Percentiles rank a stretch among this genome's conserved stretches.
Conservation (phyloP, 2,797 vertebrate species). For the Gobionotothen gibberifrons region DNA sequence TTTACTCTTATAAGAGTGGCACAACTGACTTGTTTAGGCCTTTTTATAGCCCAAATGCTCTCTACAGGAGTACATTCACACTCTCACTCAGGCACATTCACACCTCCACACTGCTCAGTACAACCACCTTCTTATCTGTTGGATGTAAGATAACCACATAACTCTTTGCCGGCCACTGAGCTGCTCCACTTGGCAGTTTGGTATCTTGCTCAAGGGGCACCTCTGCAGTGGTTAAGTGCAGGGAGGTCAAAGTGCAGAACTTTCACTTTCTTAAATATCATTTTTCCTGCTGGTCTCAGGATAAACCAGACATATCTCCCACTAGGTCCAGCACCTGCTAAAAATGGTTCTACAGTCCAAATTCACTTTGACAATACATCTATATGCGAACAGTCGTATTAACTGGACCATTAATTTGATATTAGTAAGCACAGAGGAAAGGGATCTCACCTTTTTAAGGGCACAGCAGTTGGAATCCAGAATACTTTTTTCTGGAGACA, state of each 20-base stretch:
- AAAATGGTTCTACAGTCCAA: not conserved
- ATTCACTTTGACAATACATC: not conserved
- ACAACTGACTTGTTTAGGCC: not conserved
- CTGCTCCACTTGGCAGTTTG: constrained; percentile 2
- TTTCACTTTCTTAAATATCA: constrained; percentile 3
- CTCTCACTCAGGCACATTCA: constrained; percentile 7
- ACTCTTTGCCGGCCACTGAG: constrained; percentile 17
- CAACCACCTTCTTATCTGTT: constrained; percentile 24
- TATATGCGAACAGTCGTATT: not conserved
- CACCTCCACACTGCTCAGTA: constrained; percentile 11
- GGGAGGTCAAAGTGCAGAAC: not conserved
- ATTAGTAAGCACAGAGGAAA: not conserved
- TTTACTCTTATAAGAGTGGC: constrained; percentile 5
- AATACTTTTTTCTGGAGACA: not conserved
- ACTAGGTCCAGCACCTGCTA: not conserved
- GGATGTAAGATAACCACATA: constrained; percentile 30
- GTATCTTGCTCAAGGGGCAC: constrained; percentile 16
- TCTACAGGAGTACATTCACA: constrained; percentile 9
- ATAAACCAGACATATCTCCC: not conserved
- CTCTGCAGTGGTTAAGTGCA: not conserved
- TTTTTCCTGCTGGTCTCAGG: not conserved
- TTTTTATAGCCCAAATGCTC: constrained; percentile 11
- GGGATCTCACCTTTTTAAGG: not conserved
- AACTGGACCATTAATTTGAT: not conserved
- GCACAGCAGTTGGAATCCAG: not conserved